Evolutionary conservation across 2,797 vertebrate species (phyloP), one percentile per base, ranked within the genome.

Genomic region (Eptatretus atami): DNA sequence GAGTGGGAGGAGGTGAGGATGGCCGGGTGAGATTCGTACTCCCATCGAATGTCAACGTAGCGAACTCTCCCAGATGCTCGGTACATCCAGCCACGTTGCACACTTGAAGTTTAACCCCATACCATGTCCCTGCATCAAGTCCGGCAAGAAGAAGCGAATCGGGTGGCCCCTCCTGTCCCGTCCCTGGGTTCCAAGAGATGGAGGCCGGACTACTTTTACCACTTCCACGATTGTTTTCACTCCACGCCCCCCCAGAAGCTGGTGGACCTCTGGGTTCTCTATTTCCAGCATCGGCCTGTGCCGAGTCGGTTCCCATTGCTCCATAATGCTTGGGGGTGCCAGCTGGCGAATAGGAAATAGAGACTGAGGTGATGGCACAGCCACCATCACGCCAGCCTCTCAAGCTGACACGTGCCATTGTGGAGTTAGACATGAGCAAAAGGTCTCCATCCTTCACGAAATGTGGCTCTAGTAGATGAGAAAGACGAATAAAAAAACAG

Each of bases 371-470:
- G 76, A 98, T 98, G 10, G 90, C 86, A 69, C 92, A 98, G 70
- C 92, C 92, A 0, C 92, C 92, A 0, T 96, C 93, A 66, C 93
- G 93, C 92, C 92, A 98, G 68, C 92, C 92, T 1, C 85, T 81
- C 69, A 98, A 79, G 74, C 90, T 96, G 67, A 98, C 80, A 65
- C 78, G 74, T 67, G 87, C 87, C 1, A 85, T 76, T 0, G 85
- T 90, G 67, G 79, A 86, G 73, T 98, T 98, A 72, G 93, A 79
- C 71, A 86, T 94, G 73, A 86, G 81, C 63, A 94, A 93, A 66
- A 98, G 81, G 67, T 98, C 92, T 15, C 94, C 88, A 69, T 98
- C 92, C 78, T 96, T 98, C 57, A 86, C 85, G 75, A 96, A 96
- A 70, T 98, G 90, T 8, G 92, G 92, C 66, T 98, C 92, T 98